Evolutionary conservation across 2,797 vertebrate genomes (phyloP).

Genomic region (Scolopax rusticola): DNA sequence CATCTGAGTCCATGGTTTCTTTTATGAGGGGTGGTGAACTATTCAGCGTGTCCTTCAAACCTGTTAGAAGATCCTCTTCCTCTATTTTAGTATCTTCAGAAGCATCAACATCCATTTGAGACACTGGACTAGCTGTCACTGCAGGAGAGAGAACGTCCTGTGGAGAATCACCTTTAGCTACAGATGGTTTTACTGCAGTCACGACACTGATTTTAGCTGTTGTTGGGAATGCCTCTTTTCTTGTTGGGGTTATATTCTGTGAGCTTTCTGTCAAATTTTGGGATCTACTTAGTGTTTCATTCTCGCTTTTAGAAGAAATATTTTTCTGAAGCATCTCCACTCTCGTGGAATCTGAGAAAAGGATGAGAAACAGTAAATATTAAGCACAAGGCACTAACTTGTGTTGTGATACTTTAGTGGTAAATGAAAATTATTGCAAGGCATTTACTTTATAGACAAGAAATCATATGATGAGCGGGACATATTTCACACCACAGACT

Average conservation of each 20-base stretch:
- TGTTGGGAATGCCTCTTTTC: not conserved
- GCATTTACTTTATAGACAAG: not conserved
- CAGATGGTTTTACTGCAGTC: not conserved
- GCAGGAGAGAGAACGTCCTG: not conserved
- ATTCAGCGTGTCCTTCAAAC: conserved; percentile 47
- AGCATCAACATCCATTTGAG: conserved; percentile 60
- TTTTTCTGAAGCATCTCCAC: accelerated
- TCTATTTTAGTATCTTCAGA: conserved; percentile 74
- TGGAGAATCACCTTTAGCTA: not conserved
- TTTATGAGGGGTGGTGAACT: conserved; percentile 67
- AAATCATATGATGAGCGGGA: not conserved
- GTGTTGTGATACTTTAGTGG: not conserved
- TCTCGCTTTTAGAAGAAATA: not conserved
- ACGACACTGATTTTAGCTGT: not conserved
- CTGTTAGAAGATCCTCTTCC: conserved; percentile 74
- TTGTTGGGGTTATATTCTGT: not conserved
- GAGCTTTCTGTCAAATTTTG: conserved; percentile 3
- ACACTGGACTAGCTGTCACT: conserved; percentile 5
- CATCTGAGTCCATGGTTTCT: conserved; percentile 69
- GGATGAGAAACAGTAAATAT: not conserved
- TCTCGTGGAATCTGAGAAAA: not conserved
- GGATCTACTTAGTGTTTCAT: conserved; percentile 26
- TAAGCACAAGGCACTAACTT: not conserved
- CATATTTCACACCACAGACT: not conserved
- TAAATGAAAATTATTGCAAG: not conserved